Base-by-base conservation (phyloP, 2,113 vertebrate genomes). In the Cryptotis parvus region DNA sequence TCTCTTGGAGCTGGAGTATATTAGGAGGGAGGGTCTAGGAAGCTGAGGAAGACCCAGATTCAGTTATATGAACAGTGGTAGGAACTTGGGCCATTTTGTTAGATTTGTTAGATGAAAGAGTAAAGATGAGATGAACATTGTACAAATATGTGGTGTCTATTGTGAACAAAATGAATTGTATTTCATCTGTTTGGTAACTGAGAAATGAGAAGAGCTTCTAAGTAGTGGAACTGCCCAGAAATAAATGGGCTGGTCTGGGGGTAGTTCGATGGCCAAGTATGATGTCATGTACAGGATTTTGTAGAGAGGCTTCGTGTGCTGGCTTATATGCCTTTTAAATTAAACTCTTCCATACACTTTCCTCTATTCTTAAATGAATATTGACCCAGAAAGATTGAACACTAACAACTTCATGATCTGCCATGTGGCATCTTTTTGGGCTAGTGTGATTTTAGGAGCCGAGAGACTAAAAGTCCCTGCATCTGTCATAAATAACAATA, bases 341-440 rank as follows among this genome's bases (percentile, higher is more conserved):
- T 81, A 82, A 75, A 58, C 6, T 45, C 37, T 75, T 87, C 58
- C 43, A 39, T 52, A 68, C 0, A 14, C 9, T 91, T 73, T 74
- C 69, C 58, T 87, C 9, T 31, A 41, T 84, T 52, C 37, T 58
- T 45, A 66, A 91, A 84, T 91, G 70, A 86, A 68, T 90, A 82
- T 4, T 20, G 83, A 87, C 75, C 24, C 31, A 26, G 81, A 89
- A 83, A 24, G 31, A 80, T 37, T 89, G 41, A 84, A 80, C 83
- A 83, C 58, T 80, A 87, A 82, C 78, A 85, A 37, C 3, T 8
- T 66, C 24, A 52, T 58, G 82, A 52, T 29, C n/a, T 15, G 69
- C 72, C 26, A 77, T 84, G 80, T 84, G 94, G 33, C 39, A 87
- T 91, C 77, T 68, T 52, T 61, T 49, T 82, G 70, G 81, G 55